Base-by-base conservation (phyloP, 2,113 vertebrate species). In the Melanerpes formicivorus region DNA sequence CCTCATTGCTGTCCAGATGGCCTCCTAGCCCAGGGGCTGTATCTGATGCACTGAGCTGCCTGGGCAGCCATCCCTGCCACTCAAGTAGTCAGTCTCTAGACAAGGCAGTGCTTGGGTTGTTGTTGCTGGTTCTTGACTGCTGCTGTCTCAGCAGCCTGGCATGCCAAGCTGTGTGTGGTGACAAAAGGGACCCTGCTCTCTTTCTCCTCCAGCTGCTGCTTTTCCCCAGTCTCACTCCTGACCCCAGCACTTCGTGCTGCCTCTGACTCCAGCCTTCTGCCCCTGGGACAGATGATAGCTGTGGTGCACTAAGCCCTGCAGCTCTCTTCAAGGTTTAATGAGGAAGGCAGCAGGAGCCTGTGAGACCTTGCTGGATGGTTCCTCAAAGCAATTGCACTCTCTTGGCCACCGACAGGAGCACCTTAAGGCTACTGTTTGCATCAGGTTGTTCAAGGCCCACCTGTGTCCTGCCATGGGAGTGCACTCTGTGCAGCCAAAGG, bases 391-490 rank as follows among this genome's bases (percentile, higher is more conserved):
- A 77, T 58, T 88, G 87, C 76, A 42, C 91, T 93, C 64, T 92
- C 72, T 77, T 95, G 91, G 94, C 95, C 90, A 80, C 79, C 94
- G 93, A 93, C 90, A 91, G 0, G 2, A 91, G 69, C 80, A 90
- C 82, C 93, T 95, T 82, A 76, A 91, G 87, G 95, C 95, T 89
- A 46, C 67, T 84, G 90, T 92, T 95, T 85, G 90, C 65, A 95
- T 83, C 72, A 22, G 66, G 90, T 85, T 89, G 93, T 93, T 85
- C 60, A 62, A 91, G 90, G 84, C 87, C 81, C 91, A 91, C 95
- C 93, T 90, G 79, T 87, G 87, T 90, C 90, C 88, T 93, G 79
- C 87, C 75, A 85, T 67, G 87, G 73, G 82, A 95, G 91, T 67
- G 59, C 81, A 72, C 50, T 79, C 65, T 70, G 82, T 90, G 90